Evolutionary conservation across 2,888 invertebrate genomes (phyloP), one percentile per base, ranked within the genome.

Genomic region (Dermolepida albohirtum): DNA sequence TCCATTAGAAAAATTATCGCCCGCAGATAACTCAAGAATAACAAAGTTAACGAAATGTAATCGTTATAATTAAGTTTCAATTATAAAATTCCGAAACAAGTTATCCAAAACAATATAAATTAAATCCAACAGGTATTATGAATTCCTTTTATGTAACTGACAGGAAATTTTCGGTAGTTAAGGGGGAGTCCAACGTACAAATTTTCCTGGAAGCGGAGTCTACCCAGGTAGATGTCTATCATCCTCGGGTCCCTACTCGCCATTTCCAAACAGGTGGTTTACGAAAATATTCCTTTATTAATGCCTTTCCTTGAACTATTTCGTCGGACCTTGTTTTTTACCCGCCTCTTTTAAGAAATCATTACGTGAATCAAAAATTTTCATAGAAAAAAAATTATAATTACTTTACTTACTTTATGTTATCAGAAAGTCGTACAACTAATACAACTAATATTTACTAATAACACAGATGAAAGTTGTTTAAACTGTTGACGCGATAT

Each of bases 21-120:
- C 6, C 6, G 10, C 6, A 34, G 16, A 55, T 55, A 55, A 41
- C 17, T 41, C 55, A 55, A 55, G 40, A 17, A 55, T 34, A 40
- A 40, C 55, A 50, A 50, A 17, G 50, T 50, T 10, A 10, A 34
- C 8, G 2, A 10, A 34, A 34, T 34, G 6, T 34, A 34, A 34
- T 34, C 34, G 6, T 34, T 10, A 34, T 34, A 34, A 34, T 34
- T 34, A 34, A 10, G 6, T 34, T 34, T 34, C 6, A 10, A 34
- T 34, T 34, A 47, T 47, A 14, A 47, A 47, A 47, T 47, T 17
- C 17, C 44, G 12, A 12, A 44, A 7, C 12, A 12, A 44, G 10
- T 43, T 29, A 6, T 34, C 34, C 34, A 34, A 34, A 34, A 34
- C 34, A 34, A 34, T 8, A 34, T 34, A 34, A 34, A 34, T 34